Conservation (phyloP, 2,113 vertebrate species). For the Engraulis encrasicolus region DNA sequence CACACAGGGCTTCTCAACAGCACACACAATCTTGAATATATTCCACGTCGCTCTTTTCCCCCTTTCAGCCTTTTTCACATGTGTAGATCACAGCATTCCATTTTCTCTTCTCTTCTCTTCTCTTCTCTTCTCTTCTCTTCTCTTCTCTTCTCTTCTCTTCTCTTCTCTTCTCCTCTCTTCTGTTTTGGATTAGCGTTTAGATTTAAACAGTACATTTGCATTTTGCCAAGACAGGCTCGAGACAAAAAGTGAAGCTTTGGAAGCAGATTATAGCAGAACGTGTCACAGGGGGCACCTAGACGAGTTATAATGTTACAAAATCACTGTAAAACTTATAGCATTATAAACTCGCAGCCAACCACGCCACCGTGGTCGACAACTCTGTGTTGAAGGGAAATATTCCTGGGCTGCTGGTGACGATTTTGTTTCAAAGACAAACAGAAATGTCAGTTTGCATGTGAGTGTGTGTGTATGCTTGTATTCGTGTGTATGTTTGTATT, state of each 20-base stretch:
- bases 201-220: constrained; percentile 18
- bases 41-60: background rate
- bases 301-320: constrained; percentile 14
- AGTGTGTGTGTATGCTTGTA: no score
- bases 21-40: background rate
- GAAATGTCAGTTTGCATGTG: background rate
- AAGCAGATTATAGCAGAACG: constrained; percentile 6
- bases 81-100: no score
- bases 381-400: background rate
- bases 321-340: constrained; percentile 1
- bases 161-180: constrained; percentile 37
- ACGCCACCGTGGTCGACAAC: constrained; percentile 7
- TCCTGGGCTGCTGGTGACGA: background rate
- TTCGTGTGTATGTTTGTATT: no score
- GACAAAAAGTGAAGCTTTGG: background rate
- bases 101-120: constrained; percentile 42
- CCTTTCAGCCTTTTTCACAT: background rate
- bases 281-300: background rate
- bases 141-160: no score
- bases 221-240: constrained; percentile 4
- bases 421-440: background rate
- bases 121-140: no score
- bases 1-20: background rate
- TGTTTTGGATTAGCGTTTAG: constrained; percentile 47
- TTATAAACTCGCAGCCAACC: constrained; percentile 3